Base-by-base conservation (phyloP, 2,797 vertebrate species). In the Gephyroberyx darwinii region DNA sequence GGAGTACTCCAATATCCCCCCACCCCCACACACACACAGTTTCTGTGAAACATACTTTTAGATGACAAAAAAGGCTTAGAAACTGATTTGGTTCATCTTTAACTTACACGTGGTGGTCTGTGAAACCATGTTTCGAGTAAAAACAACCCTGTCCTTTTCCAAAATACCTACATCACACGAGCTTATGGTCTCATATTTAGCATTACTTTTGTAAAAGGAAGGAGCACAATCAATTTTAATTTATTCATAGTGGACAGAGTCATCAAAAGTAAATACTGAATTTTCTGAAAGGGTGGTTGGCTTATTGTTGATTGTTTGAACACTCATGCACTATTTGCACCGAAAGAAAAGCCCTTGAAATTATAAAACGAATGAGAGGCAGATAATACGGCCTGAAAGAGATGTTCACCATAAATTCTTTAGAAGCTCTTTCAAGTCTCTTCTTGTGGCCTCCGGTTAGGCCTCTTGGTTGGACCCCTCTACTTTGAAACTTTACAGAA, bases 301-400 rank as follows among this genome's bases (percentile, higher is more conserved):
- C 13, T 85, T 79, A 51, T 33, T 69, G 54, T 71, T 62, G 65
- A 77, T 71, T 62, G 74, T 81, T 66, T 68, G 69, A 81, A 82
- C 65, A 62, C 74, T 84, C 72, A 58, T 81, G 83, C 84, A 84
- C 75, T 82, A 76, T 89, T 90, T 92, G 90, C 88, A 91, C 88
- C 85, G 82, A 86, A 85, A 86, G 65, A 66, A 74, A 85, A 77
- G 77, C 77, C 87, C 83, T 88, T 88, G 80, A 79, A 83, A 39
- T 51, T 53, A 70, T 31, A 8, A 20, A 89, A 84, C 80, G 83
- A 84, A 86, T 79, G 37, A 81, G 63, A 77, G 62, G 41, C 26
- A 10, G 26, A 57, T 64, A 39, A 30, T n/a, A 33, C 33, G 47
- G 43, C 69, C 31, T 37, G 5, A 14, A 7, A 69, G 58, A 6